These are phyloP conservation scores for Merops nubicus DNA, from an alignment of 2,113 vertebrate species.

Conservation along the genomic window DNA sequence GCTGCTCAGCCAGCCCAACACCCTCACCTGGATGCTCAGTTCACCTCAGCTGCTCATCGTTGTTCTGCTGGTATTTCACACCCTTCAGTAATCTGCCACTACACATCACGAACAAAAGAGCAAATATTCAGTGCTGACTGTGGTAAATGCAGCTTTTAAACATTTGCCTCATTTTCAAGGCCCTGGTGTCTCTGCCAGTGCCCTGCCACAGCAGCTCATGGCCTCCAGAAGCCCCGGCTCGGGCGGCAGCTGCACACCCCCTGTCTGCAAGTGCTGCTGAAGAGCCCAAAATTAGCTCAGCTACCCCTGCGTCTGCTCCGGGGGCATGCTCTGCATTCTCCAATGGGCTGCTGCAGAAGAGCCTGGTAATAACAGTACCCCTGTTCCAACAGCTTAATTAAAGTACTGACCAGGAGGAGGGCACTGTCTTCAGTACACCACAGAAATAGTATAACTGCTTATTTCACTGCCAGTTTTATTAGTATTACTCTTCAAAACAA, in stretches of 20 bases:
- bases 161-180: neutral
- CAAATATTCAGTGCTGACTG: neutral
- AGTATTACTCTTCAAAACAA: neutral
- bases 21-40: rapidly evolving
- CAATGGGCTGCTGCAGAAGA: neutral
- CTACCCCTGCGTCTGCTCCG: neutral
- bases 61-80: neutral
- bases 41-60: rapidly evolving
- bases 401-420: neutral
- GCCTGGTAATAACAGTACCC: neutral
- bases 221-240: too few species aligned
- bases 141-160: neutral
- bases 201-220: neutral
- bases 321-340: neutral
- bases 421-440: neutral
- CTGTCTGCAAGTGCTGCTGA: neutral
- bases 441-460: neutral
- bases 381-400: neutral
- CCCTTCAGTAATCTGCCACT: neutral
- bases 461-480: neutral
- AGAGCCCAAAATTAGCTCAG: constrained; percentile 20
- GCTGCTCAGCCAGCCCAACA: neutral
- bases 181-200: neutral
- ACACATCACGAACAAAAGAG: neutral
- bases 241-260: neutral